Percentiles rank a stretch among this genome's conserved stretches.
These are phyloP conservation scores for Cepphus grylle DNA, from an alignment of 2,113 vertebrate genomes.

Conservation along the genomic window DNA sequence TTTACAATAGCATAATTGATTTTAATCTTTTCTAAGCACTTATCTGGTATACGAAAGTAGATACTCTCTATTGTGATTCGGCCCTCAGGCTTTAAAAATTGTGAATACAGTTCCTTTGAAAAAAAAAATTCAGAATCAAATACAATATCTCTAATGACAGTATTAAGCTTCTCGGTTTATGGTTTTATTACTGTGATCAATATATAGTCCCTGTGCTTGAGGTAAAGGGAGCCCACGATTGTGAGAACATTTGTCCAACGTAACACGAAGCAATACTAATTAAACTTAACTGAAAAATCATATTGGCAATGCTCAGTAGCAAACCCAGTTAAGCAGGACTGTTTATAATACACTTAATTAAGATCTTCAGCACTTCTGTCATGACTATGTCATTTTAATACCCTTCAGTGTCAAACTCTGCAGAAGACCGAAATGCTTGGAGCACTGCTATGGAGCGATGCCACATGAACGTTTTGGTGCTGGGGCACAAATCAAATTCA, in stretches of 20 bases:
- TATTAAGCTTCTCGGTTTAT: background rate
- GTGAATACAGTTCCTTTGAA: background rate
- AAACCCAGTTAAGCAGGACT: background rate
- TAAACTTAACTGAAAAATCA: background rate
- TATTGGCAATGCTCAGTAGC: background rate
- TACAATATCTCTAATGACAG: background rate
- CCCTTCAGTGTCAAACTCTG: background rate
- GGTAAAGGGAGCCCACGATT: background rate
- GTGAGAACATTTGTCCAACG: background rate
- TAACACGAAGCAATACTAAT: background rate
- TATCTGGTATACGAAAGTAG: background rate
- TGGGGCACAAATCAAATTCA: background rate
- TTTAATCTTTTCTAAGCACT: slow-evolving; percentile 24
- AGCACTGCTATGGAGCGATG: background rate
- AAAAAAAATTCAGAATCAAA: background rate
- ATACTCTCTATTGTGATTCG: background rate
- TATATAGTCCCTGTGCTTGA: background rate
- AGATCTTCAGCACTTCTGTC: background rate
- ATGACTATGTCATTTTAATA: background rate
- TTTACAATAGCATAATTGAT: slow-evolving; percentile 34
- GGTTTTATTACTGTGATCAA: background rate
- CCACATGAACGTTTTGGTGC: background rate
- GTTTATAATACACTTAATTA: background rate
- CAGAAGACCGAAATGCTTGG: background rate
- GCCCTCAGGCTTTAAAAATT: slow-evolving; percentile 8